phyloP scores from a whole-genome alignment of 1,140 invertebrate species.

The Cyclargus thomasi region DNA sequence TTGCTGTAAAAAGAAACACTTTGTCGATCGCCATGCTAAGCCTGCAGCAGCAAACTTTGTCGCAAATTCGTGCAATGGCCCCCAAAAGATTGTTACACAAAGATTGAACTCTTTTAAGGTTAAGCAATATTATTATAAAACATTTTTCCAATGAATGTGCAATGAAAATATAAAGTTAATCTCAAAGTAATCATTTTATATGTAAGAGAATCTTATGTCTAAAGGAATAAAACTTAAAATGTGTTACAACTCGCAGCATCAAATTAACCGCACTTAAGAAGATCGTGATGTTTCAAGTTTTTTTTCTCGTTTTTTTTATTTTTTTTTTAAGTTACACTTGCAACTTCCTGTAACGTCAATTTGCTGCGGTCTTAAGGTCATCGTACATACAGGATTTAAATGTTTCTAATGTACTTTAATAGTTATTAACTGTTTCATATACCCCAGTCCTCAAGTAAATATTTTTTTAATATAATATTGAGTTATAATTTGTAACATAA shows the following conservation, averaged over 20 bases:
- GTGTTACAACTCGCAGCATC: not conserved
- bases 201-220: not conserved
- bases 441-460: not conserved
- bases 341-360: conserved; percentile 52
- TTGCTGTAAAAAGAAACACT: too few species aligned
- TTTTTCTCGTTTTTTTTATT: conserved; percentile 37
- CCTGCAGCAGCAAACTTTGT: too few species aligned
- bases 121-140: too few species aligned
- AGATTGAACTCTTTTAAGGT: too few species aligned
- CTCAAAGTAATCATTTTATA: not conserved
- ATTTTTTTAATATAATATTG: too few species aligned
- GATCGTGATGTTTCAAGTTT: conserved; percentile 34
- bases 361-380: conserved; percentile 39
- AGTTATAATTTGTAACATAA: too few species aligned
- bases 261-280: conserved; percentile 19
- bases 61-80: too few species aligned
- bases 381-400: conserved; percentile 5
- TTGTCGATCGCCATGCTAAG: too few species aligned
- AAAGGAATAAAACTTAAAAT: not conserved
- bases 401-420: too few species aligned
- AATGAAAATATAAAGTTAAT: not conserved
- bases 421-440: too few species aligned
- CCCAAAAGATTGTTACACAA: too few species aligned
- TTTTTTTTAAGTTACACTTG: conserved; percentile 31
- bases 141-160: too few species aligned